Evolutionary conservation across 1,140 invertebrate genomes (phyloP).

Genomic region (Cotesia glomerata): DNA sequence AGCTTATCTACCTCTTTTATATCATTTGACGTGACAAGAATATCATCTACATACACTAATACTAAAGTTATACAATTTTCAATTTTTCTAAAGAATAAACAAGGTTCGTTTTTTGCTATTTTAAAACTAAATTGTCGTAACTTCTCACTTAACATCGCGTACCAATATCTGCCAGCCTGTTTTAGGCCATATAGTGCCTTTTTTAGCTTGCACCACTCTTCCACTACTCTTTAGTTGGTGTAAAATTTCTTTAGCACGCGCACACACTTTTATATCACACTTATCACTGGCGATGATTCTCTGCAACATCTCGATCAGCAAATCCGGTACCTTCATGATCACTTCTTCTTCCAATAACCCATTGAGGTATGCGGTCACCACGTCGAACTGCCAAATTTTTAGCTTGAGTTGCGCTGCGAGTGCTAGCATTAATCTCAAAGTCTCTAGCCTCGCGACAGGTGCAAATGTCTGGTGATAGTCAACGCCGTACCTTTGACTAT

Average conservation of each 20-base stretch:
- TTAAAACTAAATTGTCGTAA: constrained; percentile 24
- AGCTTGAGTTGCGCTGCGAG: constrained; percentile 33
- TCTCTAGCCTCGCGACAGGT: constrained; percentile 29
- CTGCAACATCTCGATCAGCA: constrained; percentile 15
- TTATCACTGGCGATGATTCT: constrained; percentile 12
- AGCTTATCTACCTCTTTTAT: constrained; percentile 85
- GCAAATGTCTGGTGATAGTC: constrained; percentile 43
- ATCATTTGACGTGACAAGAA: constrained; percentile 31
- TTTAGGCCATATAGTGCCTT: constrained; percentile 46
- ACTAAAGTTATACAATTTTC: constrained; percentile 26
- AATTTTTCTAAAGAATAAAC: constrained; percentile 30
- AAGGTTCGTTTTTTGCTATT: constrained; percentile 28
- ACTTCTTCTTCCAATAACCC: constrained; percentile 44
- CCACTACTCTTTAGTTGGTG: constrained; percentile 21
- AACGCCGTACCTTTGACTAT: constrained; percentile 36
- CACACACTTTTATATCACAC: background rate
- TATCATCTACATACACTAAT: constrained; percentile 42
- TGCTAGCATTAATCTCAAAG: constrained; percentile 38
- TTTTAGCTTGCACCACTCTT: constrained; percentile 33
- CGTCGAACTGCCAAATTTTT: constrained; percentile 39
- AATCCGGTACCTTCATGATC: constrained; percentile 31
- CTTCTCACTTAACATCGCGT: constrained; percentile 28
- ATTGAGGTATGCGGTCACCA: constrained; percentile 52
- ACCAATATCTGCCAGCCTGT: constrained; percentile 43
- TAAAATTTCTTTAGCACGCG: constrained; percentile 24